These are phyloP conservation scores for Liasis olivaceus DNA, from an alignment of 2,797 vertebrate species.

Conservation along the genomic window DNA sequence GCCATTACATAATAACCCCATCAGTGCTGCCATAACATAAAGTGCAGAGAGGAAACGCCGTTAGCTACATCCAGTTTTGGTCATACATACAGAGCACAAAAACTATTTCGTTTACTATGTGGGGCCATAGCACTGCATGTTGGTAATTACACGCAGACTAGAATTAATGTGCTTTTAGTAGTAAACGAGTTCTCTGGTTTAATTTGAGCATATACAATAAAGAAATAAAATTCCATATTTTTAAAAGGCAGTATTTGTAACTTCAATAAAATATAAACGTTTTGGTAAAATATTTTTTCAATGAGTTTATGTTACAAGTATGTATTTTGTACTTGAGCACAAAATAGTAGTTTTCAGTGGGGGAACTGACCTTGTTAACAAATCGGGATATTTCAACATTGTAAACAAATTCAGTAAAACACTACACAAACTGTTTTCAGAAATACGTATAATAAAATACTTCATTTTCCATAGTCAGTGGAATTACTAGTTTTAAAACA, in stretches of 20 bases:
- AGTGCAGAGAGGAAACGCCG: too few relatives aligned
- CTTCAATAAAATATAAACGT: not conserved
- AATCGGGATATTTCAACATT: slow-evolving; percentile 30
- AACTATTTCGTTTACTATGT: not conserved
- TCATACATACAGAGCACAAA: not conserved
- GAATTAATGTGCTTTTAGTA: not conserved
- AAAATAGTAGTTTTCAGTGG: slow-evolving; percentile 51
- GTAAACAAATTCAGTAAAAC: slow-evolving; percentile 48
- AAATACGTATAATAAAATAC: slow-evolving; percentile 30
- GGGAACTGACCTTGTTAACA: not conserved
- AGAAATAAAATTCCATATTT: not conserved
- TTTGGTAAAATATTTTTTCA: not conserved
- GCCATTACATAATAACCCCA: not conserved
- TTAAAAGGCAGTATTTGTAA: not conserved
- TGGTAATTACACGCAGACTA: not conserved
- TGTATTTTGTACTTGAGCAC: slow-evolving; percentile 26
- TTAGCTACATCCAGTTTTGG: not conserved
- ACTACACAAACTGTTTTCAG: slow-evolving; percentile 26
- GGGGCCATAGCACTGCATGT: not conserved
- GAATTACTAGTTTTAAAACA: slow-evolving; percentile 25
- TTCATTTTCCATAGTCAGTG: not conserved
- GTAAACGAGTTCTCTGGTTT: not conserved
- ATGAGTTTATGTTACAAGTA: slow-evolving; percentile 22
- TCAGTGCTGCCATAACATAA: not conserved
- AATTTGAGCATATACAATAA: not conserved